Conservation (phyloP, 2,797 vertebrate genomes). For the Hydrophis major region DNA sequence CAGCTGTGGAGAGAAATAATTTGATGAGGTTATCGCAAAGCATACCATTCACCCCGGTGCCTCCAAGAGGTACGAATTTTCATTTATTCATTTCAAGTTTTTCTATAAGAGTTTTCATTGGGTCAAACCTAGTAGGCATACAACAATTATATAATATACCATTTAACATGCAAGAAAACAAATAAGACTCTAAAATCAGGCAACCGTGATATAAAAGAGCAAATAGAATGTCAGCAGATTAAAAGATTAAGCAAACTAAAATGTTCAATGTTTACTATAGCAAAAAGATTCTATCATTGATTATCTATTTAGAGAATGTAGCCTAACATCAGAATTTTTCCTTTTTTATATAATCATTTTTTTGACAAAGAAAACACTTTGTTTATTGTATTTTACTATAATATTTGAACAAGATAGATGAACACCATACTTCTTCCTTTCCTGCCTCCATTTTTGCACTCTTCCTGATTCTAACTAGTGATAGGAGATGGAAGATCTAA, state of each 20-base stretch:
- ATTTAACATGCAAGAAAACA: not conserved
- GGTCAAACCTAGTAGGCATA: not conserved
- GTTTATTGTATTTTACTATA: not conserved
- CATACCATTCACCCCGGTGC: slow-evolving; percentile 97
- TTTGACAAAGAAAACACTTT: not conserved
- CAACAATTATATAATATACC: not conserved
- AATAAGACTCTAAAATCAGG: not conserved
- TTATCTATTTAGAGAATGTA: not conserved
- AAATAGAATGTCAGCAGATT: not conserved
- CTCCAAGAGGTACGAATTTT: slow-evolving; percentile 87
- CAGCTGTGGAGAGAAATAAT: slow-evolving; percentile 99
- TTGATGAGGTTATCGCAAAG: slow-evolving; percentile 98
- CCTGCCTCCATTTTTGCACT: not conserved
- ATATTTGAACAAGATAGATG: not conserved
- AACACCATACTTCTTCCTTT: not conserved
- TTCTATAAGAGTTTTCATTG: not conserved
- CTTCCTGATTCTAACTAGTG: not conserved
- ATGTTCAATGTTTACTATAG: not conserved
- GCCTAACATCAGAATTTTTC: no score
- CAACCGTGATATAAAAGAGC: not conserved
- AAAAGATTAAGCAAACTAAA: not conserved
- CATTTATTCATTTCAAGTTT: not conserved
- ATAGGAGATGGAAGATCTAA: not conserved
- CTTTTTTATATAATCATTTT: no score
- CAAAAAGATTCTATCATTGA: not conserved